These are phyloP conservation scores for Drosophila tripunctata DNA, from an alignment of 2,888 invertebrate genomes.

Conservation along the genomic window DNA sequence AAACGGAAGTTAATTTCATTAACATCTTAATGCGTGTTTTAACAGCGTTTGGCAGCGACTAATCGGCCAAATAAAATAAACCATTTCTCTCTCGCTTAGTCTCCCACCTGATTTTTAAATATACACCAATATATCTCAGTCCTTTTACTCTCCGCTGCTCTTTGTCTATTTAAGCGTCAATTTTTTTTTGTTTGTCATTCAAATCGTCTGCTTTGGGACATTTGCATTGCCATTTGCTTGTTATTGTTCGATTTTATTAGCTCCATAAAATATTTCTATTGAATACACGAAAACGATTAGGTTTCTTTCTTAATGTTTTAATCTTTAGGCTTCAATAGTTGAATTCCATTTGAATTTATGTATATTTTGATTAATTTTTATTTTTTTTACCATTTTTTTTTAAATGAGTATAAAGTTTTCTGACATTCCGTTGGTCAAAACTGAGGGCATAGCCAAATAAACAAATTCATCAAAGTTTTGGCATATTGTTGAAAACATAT, in stretches of 20 bases:
- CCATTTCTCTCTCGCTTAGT: no score
- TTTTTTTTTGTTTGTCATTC: conserved; percentile 57
- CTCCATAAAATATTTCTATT: conserved; percentile 54
- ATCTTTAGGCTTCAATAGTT: conserved; percentile 39
- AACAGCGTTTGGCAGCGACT: conserved; percentile 53
- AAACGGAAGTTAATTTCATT: conserved; percentile 56
- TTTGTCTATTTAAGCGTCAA: not conserved
- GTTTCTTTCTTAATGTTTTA: conserved; percentile 52
- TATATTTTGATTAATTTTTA: conserved; percentile 28
- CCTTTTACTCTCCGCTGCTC: conserved; percentile 12
- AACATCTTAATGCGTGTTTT: conserved; percentile 43
- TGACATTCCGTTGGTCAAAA: not conserved
- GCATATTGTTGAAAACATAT: no score
- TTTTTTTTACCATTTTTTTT: no score
- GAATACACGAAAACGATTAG: conserved; percentile 62
- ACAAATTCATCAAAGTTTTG: no score
- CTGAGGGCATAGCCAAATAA: no score
- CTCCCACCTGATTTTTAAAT: conserved; percentile 25
- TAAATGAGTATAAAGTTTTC: conserved; percentile 12
- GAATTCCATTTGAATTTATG: conserved; percentile 45
- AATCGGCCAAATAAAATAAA: conserved; percentile 56
- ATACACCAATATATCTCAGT: not conserved
- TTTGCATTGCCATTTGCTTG: conserved; percentile 38
- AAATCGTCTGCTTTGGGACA: conserved; percentile 50
- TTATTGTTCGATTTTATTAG: conserved; percentile 49